Evolutionary conservation across 2,888 invertebrate species (phyloP), one percentile per base, ranked within the genome.

Genomic region (Acleris sparsana): DNA sequence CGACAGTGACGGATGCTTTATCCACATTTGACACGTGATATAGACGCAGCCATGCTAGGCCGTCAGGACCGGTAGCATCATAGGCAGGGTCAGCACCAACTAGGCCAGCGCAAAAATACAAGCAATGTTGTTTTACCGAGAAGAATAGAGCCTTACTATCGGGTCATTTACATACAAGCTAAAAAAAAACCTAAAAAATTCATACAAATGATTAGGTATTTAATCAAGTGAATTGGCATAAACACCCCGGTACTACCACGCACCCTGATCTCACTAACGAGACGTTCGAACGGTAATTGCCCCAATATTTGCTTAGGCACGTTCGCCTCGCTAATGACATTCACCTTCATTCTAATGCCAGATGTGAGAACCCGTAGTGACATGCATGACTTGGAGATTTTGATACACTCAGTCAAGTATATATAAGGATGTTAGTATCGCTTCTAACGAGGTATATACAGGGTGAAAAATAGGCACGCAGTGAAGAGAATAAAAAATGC

Each of bases 261-360:
- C 48, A 43, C 67, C 67, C 63, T 63, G 67, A 67, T 67, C 67
- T 77, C 73, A 70, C 69, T 83, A 84, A 84, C 83, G 84, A 84
- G 79, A 73, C 73, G 73, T 70, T 62, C 55, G 71, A 69, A 49
- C 59, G 33, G 68, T 74, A 74, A 86, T 85, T 85, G 82, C 75
- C 81, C 69, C 83, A 85, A 85, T 85, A 84, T 78, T 80, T 76
- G 79, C 75, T 83, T 84, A 84, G 85, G 74, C 86, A 85, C 86
- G 85, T 73, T 62, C 72, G 65, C 66, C 70, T 70, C 76, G 78
- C 82, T 83, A 83, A 85, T 83, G 82, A 76, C 79, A 80, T 78
- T 79, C 76, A 62, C 68, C 68, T 68, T 59, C 58, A 57, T 57
- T 68, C 33, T 25, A 46, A 39, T 59, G 62, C 58, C 61, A 48